These are phyloP conservation scores for Spinus pinus DNA, from an alignment of 2,797 vertebrate genomes.

Conservation along the genomic window DNA sequence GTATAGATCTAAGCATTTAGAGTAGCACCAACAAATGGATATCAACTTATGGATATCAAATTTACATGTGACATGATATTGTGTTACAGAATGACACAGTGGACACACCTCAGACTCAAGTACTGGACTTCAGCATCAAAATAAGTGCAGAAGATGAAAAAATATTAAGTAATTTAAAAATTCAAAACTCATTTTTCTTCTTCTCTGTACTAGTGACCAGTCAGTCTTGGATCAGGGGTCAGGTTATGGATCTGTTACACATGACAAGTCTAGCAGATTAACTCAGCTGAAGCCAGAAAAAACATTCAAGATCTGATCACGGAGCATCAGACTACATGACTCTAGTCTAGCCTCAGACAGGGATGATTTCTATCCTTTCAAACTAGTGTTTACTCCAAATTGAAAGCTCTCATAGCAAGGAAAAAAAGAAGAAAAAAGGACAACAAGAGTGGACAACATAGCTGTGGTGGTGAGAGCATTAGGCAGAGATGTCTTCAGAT, in stretches of 20 bases:
- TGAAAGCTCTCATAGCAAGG: not conserved
- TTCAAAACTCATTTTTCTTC: not conserved
- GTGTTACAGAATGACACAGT: not conserved
- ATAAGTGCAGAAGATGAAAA: not conserved
- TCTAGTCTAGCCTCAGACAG: not conserved
- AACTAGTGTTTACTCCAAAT: not conserved
- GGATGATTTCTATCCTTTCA: not conserved
- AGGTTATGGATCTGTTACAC: not conserved
- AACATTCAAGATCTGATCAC: not conserved
- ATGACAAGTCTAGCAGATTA: not conserved
- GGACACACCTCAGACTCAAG: not conserved
- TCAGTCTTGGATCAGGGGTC: not conserved
- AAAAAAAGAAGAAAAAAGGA: not conserved
- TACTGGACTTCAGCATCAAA: not conserved
- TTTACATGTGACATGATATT: not conserved
- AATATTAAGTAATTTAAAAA: not conserved
- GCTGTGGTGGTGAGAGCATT: not conserved
- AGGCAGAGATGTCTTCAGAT: not conserved
- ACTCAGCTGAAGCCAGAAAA: not conserved
- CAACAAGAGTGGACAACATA: fast-evolving
- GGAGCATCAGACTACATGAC: not conserved
- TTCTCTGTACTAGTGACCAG: not conserved
- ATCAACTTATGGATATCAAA: not conserved
- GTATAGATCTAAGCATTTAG: not conserved
- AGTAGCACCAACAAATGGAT: not conserved